Base-by-base conservation (phyloP, 2,888 invertebrate genomes). In the Octodonta nipae region DNA sequence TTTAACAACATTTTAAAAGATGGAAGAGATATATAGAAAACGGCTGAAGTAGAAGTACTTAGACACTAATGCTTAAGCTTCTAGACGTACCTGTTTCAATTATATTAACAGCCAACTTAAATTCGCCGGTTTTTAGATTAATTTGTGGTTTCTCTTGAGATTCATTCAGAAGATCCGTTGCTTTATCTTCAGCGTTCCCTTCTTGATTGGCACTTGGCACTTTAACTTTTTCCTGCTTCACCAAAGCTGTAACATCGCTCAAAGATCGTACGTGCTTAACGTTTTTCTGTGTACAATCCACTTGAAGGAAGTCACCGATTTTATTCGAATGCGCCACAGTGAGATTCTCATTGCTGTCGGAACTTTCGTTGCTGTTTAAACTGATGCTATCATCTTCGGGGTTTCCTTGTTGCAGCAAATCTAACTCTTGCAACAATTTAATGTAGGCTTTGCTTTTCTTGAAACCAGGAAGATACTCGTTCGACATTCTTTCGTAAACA, bases 351-450 rank as follows among this genome's bases (percentile, higher is more conserved):
- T 24, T 34, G 22, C 34, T 61, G 41, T 68, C 66, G 1, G 64
- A 61, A 25, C 66, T 55, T 41, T 71, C 70, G 31, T 67, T 64
- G 34, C 69, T 71, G 40, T 68, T 70, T 20, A 71, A 47, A 15
- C 71, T 72, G 26, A 68, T 63, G 1, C 63, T 53, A 40, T 73
- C 71, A 33, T 76, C 75, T 35, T 75, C 75, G 1, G 63, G 60
- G 2, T 57, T 51, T 4, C 61, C 57, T 41, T 75, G 74, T 41
- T 71, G 74, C 15, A 75, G 44, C 32, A 80, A 58, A 57, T 82
- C 83, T 28, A 85, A 56, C 47, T 84, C 83, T 28, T 76, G 73
- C 26, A 85, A 60, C 35, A 85, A 65, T 50, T 75, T 76, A 4
- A 77, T 62, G 52, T 84, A 85, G 1, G 71, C 66, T 35, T 68